phyloP scores from a whole-genome alignment of 2,113 vertebrate species.

The Nothocercus julius region DNA sequence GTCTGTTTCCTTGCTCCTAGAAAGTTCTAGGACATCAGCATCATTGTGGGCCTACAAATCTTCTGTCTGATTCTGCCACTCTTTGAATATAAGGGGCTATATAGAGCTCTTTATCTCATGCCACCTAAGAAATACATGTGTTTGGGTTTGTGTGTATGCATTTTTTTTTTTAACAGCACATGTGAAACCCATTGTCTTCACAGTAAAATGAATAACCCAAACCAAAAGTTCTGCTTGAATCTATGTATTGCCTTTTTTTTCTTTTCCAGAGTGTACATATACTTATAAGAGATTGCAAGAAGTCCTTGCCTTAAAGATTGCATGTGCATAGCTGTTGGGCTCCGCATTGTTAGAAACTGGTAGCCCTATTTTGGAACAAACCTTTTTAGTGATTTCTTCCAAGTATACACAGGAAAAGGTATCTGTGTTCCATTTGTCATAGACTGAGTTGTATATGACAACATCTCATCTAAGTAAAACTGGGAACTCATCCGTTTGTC shows the following conservation, averaged over 20 bases:
- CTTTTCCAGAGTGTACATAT: not conserved
- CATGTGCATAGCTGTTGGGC: not conserved
- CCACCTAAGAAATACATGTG: not conserved
- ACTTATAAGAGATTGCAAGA: not conserved
- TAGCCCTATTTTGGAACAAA: not conserved
- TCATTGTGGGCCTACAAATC: not conserved
- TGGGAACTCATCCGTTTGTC: not conserved
- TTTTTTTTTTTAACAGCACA: not conserved
- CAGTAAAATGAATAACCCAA: not conserved
- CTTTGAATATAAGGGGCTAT: not conserved
- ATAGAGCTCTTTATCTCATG: not conserved
- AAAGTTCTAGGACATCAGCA: not conserved
- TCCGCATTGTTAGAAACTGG: not conserved
- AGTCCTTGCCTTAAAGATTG: not conserved
- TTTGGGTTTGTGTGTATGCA: not conserved
- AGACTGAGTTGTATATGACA: not conserved
- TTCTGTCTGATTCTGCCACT: rapidly evolving
- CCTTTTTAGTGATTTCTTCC: not conserved
- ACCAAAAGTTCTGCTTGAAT: not conserved
- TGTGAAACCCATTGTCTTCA: not conserved
- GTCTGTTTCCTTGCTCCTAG: not conserved
- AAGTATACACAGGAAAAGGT: not conserved
- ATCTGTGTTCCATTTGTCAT: not conserved
- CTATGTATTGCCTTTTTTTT: not conserved
- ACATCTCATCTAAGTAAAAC: not conserved